Evolutionary conservation across 2,113 vertebrate genomes (phyloP).

Genomic region (Hippocampus abdominalis): DNA sequence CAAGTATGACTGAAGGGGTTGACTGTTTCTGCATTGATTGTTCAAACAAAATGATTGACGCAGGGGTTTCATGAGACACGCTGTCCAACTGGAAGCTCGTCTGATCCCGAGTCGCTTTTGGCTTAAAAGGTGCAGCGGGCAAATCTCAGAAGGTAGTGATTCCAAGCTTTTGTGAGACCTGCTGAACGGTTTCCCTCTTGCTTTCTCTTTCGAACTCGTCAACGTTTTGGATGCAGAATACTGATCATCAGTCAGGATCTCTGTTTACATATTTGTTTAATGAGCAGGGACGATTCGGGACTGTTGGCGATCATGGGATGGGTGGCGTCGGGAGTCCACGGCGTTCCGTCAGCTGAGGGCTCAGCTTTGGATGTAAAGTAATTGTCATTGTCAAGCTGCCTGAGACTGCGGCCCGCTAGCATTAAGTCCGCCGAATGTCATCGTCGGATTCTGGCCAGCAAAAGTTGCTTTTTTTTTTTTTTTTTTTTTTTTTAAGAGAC

Average conservation of each 20-base stretch:
- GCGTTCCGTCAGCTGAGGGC: slow-evolving; percentile 53
- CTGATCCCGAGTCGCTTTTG: slow-evolving; percentile 57
- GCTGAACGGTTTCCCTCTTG: slow-evolving; percentile 61
- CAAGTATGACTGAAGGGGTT: slow-evolving; percentile 65
- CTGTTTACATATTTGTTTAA: slow-evolving; percentile 72
- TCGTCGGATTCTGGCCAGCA: slow-evolving; percentile 47
- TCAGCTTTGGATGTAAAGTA: slow-evolving; percentile 43
- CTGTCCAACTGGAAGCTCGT: slow-evolving; percentile 43
- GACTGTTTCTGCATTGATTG: slow-evolving; percentile 67
- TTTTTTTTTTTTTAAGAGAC: slow-evolving; percentile 21
- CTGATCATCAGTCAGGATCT: slow-evolving; percentile 68
- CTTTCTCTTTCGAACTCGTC: slow-evolving; percentile 21
- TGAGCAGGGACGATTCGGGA: slow-evolving; percentile 14
- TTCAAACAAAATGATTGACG: slow-evolving; percentile 57
- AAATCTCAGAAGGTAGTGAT: slow-evolving; percentile 38
- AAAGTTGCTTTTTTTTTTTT: slow-evolving; percentile 55
- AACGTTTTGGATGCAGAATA: slow-evolving; percentile 43
- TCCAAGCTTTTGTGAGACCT: slow-evolving; percentile 41
- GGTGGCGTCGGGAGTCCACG: slow-evolving; percentile 55
- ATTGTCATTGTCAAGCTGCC: slow-evolving; percentile 53
- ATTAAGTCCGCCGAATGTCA: slow-evolving; percentile 50
- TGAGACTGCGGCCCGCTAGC: slow-evolving; percentile 53
- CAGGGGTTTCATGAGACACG: not conserved
- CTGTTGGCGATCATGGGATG: slow-evolving; percentile 38
- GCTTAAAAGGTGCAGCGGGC: slow-evolving; percentile 35